Evolutionary conservation across 2,113 vertebrate species (phyloP).

Genomic region (Lepidiolamprologus cunningtoni): DNA sequence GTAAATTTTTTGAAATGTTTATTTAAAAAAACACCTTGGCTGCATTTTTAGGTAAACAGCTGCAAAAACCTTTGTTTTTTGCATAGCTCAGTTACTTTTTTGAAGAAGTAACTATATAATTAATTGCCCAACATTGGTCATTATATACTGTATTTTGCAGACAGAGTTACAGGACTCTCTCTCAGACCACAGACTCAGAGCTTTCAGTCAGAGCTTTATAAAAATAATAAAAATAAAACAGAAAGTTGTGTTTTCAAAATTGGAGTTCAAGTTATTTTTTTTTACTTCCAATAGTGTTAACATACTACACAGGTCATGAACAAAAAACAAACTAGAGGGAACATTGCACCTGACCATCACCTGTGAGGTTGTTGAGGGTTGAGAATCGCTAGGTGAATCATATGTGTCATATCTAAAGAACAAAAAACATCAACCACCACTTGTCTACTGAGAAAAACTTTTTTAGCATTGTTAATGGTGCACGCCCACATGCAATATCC

Average conservation of each 20-base stretch:
- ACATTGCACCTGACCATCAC: background rate
- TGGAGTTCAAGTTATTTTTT: background rate
- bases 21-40: fast-evolving
- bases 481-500: background rate
- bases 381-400: background rate
- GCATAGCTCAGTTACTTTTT: background rate
- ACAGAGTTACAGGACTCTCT: background rate
- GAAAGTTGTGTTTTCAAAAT: background rate
- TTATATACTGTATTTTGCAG: fast-evolving
- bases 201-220: background rate
- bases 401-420: background rate
- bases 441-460: background rate
- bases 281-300: background rate
- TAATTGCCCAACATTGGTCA: background rate
- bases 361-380: background rate
- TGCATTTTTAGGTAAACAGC: background rate
- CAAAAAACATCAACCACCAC: background rate
- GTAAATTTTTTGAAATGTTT: too few species aligned
- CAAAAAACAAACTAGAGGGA: background rate
- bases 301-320: background rate
- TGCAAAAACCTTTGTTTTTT: background rate
- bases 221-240: background rate
- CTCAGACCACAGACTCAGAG: background rate
- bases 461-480: background rate
- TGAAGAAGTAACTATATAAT: background rate